These are phyloP conservation scores for Tragulus kanchil DNA, from an alignment of 2,113 vertebrate genomes.

Conservation along the genomic window DNA sequence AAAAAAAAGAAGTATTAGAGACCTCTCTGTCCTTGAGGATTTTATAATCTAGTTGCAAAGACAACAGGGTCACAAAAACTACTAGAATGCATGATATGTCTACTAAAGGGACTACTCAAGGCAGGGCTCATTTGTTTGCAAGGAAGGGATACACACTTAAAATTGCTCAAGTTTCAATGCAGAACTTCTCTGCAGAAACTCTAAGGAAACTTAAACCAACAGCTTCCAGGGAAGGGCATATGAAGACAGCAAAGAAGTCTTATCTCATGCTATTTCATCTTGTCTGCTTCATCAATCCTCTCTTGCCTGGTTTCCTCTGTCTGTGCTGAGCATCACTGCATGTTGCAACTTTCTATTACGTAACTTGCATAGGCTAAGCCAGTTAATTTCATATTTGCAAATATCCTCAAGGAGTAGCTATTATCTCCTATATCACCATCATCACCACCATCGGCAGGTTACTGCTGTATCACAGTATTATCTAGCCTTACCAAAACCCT, in stretches of 20 bases:
- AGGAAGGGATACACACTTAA: slow-evolving; percentile 22
- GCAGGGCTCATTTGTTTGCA: slow-evolving; percentile 66
- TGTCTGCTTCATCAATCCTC: neutral
- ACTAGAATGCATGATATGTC: slow-evolving; percentile 54
- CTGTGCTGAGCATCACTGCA: neutral
- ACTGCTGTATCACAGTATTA: neutral
- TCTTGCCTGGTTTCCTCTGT: neutral
- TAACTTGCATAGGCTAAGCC: neutral
- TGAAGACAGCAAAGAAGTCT: neutral
- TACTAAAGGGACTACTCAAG: slow-evolving; percentile 51
- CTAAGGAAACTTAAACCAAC: slow-evolving; percentile 1
- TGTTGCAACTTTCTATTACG: neutral
- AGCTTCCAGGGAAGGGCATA: neutral
- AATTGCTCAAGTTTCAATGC: slow-evolving; percentile 42
- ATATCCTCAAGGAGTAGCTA: neutral
- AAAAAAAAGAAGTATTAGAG: slow-evolving; percentile 53
- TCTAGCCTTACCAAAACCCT: neutral
- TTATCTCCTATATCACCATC: neutral
- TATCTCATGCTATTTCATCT: neutral
- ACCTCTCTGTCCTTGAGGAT: slow-evolving; percentile 63
- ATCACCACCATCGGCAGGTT: neutral
- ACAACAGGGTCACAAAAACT: slow-evolving; percentile 61
- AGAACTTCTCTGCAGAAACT: slow-evolving; percentile 32
- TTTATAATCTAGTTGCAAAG: slow-evolving; percentile 67
- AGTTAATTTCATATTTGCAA: neutral